Conservation (phyloP, 2,797 vertebrate genomes). For the Parauchenoglanis punctatus region DNA sequence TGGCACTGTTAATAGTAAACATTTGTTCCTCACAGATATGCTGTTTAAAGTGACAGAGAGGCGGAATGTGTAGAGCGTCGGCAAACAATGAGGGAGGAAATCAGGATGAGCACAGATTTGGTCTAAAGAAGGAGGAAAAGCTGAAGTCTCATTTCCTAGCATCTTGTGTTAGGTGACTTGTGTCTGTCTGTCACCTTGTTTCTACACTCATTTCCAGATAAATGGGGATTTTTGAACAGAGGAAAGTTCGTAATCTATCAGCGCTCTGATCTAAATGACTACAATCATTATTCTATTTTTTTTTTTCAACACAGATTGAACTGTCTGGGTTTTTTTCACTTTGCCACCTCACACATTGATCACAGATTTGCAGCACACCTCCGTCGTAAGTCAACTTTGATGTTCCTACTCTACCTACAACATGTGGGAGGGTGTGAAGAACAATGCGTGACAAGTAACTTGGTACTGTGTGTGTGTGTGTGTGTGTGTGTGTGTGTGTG, state of each 20-base stretch:
- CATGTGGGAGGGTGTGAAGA: constrained; percentile 26
- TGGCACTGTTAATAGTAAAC: constrained; percentile 5
- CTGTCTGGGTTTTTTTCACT: no score
- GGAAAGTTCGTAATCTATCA: constrained; percentile 23
- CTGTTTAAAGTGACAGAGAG: constrained; percentile 4
- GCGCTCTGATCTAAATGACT: constrained; percentile 27
- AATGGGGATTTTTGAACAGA: constrained; percentile 39
- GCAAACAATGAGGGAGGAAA: constrained; percentile 11
- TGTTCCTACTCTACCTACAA: background rate
- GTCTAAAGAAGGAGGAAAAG: background rate
- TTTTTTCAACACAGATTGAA: background rate
- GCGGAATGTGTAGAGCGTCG: background rate
- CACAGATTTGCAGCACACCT: background rate
- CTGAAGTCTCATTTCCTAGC: background rate
- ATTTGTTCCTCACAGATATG: background rate
- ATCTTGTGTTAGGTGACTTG: background rate
- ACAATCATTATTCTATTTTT: background rate
- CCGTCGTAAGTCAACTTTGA: background rate
- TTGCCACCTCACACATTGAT: background rate
- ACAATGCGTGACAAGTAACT: constrained; percentile 36
- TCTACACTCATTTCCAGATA: constrained; percentile 30
- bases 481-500: constrained; percentile 32
- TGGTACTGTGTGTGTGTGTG: constrained; percentile 8
- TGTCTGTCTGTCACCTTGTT: constrained; percentile 8
- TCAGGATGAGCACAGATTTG: constrained; percentile 22